These are phyloP conservation scores for Oscheius myriophilus DNA, from an alignment of 2,888 invertebrate genomes.

Conservation along the genomic window DNA sequence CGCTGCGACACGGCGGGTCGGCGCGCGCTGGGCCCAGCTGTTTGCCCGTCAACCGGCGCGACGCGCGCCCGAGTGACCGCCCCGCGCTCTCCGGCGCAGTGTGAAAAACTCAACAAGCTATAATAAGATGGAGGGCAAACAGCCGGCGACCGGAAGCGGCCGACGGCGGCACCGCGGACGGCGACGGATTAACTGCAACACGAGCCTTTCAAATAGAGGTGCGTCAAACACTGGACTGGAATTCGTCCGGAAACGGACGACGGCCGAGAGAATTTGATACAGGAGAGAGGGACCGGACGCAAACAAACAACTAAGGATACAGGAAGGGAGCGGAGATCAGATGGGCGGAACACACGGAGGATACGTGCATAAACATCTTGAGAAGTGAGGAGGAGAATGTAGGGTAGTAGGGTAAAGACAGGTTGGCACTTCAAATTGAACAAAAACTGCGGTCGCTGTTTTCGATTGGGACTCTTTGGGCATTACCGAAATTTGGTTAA, in stretches of 20 bases:
- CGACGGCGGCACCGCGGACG: not conserved
- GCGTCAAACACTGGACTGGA: conserved; percentile 24
- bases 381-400: no score
- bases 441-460: no score
- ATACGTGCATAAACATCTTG: no score
- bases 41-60: conserved; percentile 11
- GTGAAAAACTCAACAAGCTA: conserved; percentile 21
- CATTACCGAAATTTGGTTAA: no score
- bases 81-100: not conserved
- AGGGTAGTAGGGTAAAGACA: no score
- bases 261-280: conserved; percentile 24
- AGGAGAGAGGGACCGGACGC: conserved; percentile 8
- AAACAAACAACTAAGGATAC: no score
- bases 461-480: no score
- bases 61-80: conserved; percentile 7
- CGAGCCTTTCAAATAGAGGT: conserved; percentile 10
- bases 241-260: conserved; percentile 23
- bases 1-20: not conserved
- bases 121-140: conserved; percentile 25
- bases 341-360: conserved; percentile 12
- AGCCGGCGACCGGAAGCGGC: conserved; percentile 25
- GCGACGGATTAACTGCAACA: conserved; percentile 13
- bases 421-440: no score
- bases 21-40: conserved; percentile 3
- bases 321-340: conserved; percentile 12